These are phyloP conservation scores for Micropterix aruncella DNA, from an alignment of 2,888 invertebrate genomes.

Conservation along the genomic window DNA sequence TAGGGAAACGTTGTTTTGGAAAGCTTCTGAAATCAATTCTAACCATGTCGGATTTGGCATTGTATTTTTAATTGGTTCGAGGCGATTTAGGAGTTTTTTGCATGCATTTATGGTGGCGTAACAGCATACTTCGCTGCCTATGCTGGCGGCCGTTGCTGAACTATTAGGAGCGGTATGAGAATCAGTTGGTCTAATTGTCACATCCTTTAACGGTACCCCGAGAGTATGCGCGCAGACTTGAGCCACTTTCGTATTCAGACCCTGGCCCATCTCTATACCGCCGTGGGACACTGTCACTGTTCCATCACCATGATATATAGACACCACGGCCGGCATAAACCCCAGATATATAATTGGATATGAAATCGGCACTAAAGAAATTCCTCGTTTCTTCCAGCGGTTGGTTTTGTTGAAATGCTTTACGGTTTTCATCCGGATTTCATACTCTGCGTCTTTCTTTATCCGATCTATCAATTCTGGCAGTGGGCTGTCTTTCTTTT, in stretches of 20 bases:
- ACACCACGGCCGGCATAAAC: slow-evolving; percentile 42
- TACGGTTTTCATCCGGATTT: slow-evolving; percentile 27
- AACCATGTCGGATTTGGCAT: slow-evolving; percentile 39
- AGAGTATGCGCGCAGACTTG: slow-evolving; percentile 62
- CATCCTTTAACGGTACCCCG: slow-evolving; percentile 48
- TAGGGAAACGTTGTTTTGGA: slow-evolving; percentile 38
- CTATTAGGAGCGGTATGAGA: slow-evolving; percentile 46
- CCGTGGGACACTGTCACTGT: slow-evolving; percentile 54
- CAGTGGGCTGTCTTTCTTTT: slow-evolving; percentile 25
- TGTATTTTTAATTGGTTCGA: slow-evolving; percentile 37
- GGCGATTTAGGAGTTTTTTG: slow-evolving; percentile 35
- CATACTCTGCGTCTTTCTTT: slow-evolving; percentile 35
- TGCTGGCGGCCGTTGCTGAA: slow-evolving; percentile 48
- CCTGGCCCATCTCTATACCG: too few relatives aligned
- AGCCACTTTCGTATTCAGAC: slow-evolving; percentile 63
- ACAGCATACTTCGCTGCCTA: slow-evolving; percentile 47
- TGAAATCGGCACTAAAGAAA: slow-evolving; percentile 50
- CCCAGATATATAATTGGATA: slow-evolving; percentile 43
- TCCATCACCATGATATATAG: slow-evolving; percentile 56
- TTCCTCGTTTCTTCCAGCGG: slow-evolving; percentile 63
- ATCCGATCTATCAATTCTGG: slow-evolving; percentile 38
- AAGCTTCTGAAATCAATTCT: slow-evolving; percentile 40
- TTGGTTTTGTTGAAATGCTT: slow-evolving; percentile 44
- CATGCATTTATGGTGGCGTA: slow-evolving; percentile 45
- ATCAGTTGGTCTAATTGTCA: slow-evolving; percentile 47